Evolutionary conservation across 2,797 vertebrate species (phyloP).

Genomic region (Gymnoscopelus braueri): DNA sequence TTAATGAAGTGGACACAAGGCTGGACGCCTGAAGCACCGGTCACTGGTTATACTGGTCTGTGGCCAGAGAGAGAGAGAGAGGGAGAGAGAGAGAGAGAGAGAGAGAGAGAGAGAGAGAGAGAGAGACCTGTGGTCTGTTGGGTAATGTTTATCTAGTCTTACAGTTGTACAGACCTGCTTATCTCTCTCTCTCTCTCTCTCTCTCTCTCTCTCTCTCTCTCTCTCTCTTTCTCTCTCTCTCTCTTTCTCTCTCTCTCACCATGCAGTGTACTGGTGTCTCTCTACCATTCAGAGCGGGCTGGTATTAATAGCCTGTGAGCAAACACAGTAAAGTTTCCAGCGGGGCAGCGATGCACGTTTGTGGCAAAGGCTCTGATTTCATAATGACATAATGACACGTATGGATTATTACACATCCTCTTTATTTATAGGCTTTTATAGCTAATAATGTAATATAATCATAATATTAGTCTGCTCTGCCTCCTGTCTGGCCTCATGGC

Average conservation of each 20-base stretch:
- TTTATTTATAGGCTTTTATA: slow-evolving; percentile 65
- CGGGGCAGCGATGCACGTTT: slow-evolving; percentile 33
- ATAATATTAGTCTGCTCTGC: slow-evolving; percentile 64
- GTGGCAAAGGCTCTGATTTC: slow-evolving; percentile 74
- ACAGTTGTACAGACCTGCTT: neutral
- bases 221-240: slow-evolving; percentile 30
- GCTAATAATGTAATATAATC: slow-evolving; percentile 12
- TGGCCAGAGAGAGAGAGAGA: slow-evolving; percentile 17
- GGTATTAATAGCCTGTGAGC: slow-evolving; percentile 82
- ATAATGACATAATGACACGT: slow-evolving; percentile 80
- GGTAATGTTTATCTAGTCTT: slow-evolving; percentile 16
- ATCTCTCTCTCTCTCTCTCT: slow-evolving; percentile 29
- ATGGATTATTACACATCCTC: slow-evolving; percentile 74
- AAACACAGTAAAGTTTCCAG: slow-evolving; percentile 82
- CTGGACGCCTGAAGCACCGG: slow-evolving; percentile 31
- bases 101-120: slow-evolving; percentile 19
- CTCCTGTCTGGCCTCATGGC: slow-evolving; percentile 12
- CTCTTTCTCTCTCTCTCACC: slow-evolving; percentile 48
- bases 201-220: slow-evolving; percentile 8
- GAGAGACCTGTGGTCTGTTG: slow-evolving; percentile 38
- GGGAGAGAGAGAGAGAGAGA: slow-evolving; percentile 11
- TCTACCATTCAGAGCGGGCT: slow-evolving; percentile 73
- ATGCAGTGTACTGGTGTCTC: slow-evolving; percentile 76
- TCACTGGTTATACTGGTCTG: slow-evolving; percentile 9
- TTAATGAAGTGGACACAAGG: slow-evolving; percentile 56